A percentile compares a stretch with the other conserved stretches of the same genome.
phyloP scores from a whole-genome alignment of 2,797 vertebrate species.

The Harpagifer antarcticus region DNA sequence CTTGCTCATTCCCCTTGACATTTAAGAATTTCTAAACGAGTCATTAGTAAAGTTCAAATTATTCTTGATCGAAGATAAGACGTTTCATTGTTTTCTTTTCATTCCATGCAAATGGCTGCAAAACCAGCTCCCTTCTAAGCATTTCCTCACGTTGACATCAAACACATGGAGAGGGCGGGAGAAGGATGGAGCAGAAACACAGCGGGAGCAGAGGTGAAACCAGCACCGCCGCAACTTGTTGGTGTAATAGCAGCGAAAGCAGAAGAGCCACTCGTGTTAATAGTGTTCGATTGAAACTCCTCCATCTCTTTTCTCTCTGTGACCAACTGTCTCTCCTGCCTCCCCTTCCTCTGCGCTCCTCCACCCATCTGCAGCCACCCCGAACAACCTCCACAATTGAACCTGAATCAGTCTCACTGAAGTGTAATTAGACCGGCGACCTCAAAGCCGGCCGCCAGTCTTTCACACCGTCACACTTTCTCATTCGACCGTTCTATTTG shows the following conservation, averaged over 20 bases:
- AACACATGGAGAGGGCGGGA: not conserved
- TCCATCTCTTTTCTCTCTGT: slow-evolving; percentile 39
- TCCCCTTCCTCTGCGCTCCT: slow-evolving; percentile 30
- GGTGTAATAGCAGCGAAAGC: not conserved
- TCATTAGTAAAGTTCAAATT: not conserved
- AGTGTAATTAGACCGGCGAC: slow-evolving; percentile 77
- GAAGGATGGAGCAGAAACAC: slow-evolving; percentile 9
- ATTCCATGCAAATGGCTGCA: slow-evolving; percentile 3
- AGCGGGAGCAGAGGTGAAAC: slow-evolving; percentile 12
- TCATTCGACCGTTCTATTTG: slow-evolving; percentile 62
- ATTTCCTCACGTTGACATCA: not conserved
- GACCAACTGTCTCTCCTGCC: slow-evolving; percentile 34
- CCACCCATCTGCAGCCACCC: slow-evolving; percentile 48
- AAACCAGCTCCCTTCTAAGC: not conserved
- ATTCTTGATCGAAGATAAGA: not conserved
- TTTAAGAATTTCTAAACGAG: slow-evolving; percentile 10
- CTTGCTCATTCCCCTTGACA: slow-evolving; percentile 21
- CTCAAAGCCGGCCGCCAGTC: slow-evolving; percentile 61
- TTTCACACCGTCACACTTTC: slow-evolving; percentile 64
- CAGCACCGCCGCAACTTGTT: slow-evolving; percentile 18
- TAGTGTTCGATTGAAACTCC: slow-evolving; percentile 56
- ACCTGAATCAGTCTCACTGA: slow-evolving; percentile 74
- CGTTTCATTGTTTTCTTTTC: slow-evolving; percentile 7
- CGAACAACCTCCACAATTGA: slow-evolving; percentile 57
- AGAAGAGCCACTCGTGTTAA: slow-evolving; percentile 19